These are phyloP conservation scores for Panzeria rudis DNA, from an alignment of 2,888 invertebrate genomes.

Conservation along the genomic window DNA sequence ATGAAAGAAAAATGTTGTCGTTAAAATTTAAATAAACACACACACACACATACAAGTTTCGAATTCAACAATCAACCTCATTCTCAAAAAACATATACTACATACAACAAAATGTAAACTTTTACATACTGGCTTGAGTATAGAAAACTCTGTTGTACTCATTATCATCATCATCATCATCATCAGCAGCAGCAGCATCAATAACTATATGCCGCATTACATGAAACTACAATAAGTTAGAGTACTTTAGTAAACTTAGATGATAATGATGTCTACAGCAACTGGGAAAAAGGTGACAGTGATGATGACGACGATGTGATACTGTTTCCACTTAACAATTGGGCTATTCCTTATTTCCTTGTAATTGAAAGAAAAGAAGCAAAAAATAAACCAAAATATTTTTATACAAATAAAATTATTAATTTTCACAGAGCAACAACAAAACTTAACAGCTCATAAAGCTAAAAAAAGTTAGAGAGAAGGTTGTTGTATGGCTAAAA, in stretches of 20 bases:
- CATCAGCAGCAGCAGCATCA: not conserved
- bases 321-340: constrained; percentile 15
- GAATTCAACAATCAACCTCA: constrained; percentile 54
- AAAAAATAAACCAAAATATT: constrained; percentile 37
- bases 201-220: constrained; percentile 19
- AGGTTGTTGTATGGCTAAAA: constrained; percentile 51
- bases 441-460: constrained; percentile 69
- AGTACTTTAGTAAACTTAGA: constrained; percentile 22
- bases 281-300: not conserved
- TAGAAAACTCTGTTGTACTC: constrained; percentile 33
- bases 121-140: constrained; percentile 7
- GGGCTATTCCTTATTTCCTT: not conserved
- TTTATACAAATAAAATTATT: constrained; percentile 62
- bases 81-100: constrained; percentile 44
- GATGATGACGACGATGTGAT: not conserved
- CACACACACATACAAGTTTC: not conserved
- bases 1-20: constrained; percentile 58
- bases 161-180: constrained; percentile 12
- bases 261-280: constrained; percentile 27
- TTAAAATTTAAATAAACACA: constrained; percentile 21
- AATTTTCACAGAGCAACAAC: constrained; percentile 66
- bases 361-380: constrained; percentile 1
- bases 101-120: not conserved
- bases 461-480: constrained; percentile 65
- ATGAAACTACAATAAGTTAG: constrained; percentile 24